Conservation (phyloP, 2,113 vertebrate species). For the Rhynchomys soricoides region DNA sequence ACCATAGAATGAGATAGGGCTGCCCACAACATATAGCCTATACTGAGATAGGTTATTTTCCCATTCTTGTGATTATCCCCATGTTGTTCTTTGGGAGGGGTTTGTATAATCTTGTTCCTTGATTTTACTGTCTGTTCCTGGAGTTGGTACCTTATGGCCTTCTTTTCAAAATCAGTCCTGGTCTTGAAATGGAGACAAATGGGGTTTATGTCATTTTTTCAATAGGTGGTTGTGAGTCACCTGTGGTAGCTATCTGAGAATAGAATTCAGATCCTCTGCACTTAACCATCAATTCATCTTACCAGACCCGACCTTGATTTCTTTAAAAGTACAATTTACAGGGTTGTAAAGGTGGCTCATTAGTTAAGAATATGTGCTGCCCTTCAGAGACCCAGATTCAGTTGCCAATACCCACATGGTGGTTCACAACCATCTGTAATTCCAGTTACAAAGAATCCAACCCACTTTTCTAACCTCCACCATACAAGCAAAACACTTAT, state of each 20-base stretch:
- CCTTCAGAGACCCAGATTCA: neutral
- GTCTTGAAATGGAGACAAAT: too few relatives aligned
- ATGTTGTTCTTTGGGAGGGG: too few relatives aligned
- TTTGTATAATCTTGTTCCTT: too few relatives aligned
- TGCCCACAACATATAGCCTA: too few relatives aligned
- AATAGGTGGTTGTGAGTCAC: neutral
- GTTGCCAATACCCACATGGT: neutral
- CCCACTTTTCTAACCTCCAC: neutral
- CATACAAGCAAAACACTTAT: neutral
- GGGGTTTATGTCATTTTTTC: too few relatives aligned
- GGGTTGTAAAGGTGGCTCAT: neutral
- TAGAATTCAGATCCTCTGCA: neutral
- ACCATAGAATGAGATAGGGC: too few relatives aligned
- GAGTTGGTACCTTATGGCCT: too few relatives aligned
- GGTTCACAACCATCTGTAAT: neutral
- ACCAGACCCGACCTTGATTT: neutral
- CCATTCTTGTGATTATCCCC: too few relatives aligned
- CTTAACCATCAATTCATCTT: neutral
- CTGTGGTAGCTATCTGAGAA: neutral
- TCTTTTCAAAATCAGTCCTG: too few relatives aligned
- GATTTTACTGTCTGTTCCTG: too few relatives aligned
- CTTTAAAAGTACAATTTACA: neutral
- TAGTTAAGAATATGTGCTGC: neutral
- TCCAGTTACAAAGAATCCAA: neutral
- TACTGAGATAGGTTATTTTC: too few relatives aligned